These are phyloP conservation scores for Melieria crassipennis DNA, from an alignment of 2,888 invertebrate genomes.

Conservation along the genomic window DNA sequence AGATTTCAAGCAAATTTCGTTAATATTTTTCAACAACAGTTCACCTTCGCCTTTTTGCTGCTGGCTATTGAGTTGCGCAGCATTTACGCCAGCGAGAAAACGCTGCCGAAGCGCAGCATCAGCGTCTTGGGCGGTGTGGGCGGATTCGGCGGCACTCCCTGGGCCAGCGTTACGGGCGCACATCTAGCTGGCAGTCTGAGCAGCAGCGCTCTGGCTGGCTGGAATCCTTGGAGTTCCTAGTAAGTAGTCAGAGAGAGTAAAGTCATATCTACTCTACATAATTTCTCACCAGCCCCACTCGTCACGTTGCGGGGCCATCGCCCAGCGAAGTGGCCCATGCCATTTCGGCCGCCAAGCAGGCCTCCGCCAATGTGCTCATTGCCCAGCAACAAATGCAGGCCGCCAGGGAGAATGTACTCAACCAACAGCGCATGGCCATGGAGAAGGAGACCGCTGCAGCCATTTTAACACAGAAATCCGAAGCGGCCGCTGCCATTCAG, in stretches of 20 bases:
- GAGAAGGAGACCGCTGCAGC: slow-evolving; percentile 80
- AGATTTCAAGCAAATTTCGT: too few relatives aligned
- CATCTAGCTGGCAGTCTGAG: slow-evolving; percentile 24
- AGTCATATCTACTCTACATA: background rate
- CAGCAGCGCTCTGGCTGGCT: slow-evolving; percentile 40
- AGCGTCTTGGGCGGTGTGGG: slow-evolving; percentile 17
- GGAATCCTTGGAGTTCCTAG: slow-evolving; percentile 48
- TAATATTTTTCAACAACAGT: slow-evolving; percentile 4
- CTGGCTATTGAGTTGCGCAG: slow-evolving; percentile 30
- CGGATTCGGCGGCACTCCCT: slow-evolving; percentile 43
- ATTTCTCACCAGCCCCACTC: slow-evolving; percentile 26
- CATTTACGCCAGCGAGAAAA: slow-evolving; percentile 26
- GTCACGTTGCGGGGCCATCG: slow-evolving; percentile 59
- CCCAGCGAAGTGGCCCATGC: slow-evolving; percentile 78
- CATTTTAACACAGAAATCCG: slow-evolving; percentile 71
- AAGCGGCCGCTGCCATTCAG: slow-evolving; percentile 75
- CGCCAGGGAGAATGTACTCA: slow-evolving; percentile 76
- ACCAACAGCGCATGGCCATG: slow-evolving; percentile 77
- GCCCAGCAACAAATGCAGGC: slow-evolving; percentile 79
- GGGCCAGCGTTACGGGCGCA: too few relatives aligned
- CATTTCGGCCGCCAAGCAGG: slow-evolving; percentile 79
- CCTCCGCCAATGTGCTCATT: slow-evolving; percentile 74
- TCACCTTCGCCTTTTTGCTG: slow-evolving; percentile 23
- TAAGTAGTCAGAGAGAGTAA: slow-evolving; percentile 26
- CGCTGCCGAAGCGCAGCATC: slow-evolving; percentile 55